phyloP scores from a whole-genome alignment of 1,140 invertebrate genomes.

The Eueides isabella region DNA sequence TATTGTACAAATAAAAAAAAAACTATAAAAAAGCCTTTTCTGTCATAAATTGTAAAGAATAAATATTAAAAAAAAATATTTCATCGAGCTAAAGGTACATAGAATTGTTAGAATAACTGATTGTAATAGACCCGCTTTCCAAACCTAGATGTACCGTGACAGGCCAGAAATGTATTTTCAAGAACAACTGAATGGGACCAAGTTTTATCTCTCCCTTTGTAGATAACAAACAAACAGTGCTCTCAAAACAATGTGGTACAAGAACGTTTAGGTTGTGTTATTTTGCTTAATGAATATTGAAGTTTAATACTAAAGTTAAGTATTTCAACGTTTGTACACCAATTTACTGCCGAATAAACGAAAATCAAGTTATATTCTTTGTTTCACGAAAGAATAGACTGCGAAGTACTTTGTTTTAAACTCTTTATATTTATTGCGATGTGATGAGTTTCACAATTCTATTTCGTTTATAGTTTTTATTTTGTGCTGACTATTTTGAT shows the following conservation, averaged over 20 bases:
- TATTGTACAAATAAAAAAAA: no score
- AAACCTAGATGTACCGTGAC: neutral
- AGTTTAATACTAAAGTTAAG: neutral
- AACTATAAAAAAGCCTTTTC: no score
- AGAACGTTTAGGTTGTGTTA: neutral
- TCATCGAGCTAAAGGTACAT: no score
- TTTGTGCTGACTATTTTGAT: neutral
- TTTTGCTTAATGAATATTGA: neutral
- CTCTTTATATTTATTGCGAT: neutral
- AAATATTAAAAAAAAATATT: no score
- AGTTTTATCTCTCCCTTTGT: constrained; percentile 24
- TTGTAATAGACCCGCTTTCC: neutral
- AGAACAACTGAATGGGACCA: constrained; percentile 11
- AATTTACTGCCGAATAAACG: neutral
- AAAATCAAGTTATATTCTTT: neutral
- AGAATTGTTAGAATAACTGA: neutral
- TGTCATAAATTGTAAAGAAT: no score
- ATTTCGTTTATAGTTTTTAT: neutral
- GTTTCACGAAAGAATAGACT: neutral
- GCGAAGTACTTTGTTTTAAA: neutral
- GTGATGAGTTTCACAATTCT: neutral
- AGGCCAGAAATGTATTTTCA: constrained; percentile 13
- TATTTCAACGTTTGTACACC: neutral
- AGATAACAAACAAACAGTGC: constrained; percentile 24
- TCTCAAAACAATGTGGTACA: neutral